Evolutionary conservation across 2,888 invertebrate genomes (phyloP).

Genomic region (Dendrolimus pini): DNA sequence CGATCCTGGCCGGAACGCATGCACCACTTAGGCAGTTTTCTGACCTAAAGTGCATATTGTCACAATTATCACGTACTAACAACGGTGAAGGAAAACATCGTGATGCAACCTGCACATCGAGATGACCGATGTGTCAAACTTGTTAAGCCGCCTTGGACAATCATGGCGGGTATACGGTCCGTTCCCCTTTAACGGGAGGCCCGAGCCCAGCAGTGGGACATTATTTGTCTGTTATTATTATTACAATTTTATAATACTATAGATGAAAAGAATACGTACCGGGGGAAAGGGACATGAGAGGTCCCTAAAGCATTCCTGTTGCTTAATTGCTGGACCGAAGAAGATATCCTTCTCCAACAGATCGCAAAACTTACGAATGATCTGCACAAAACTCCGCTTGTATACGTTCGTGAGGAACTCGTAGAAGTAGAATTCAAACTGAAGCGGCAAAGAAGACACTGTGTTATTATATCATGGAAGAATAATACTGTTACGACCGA

Average conservation of each 20-base stretch:
- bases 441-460: neutral
- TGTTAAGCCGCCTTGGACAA: too few relatives aligned
- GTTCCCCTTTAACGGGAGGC: too few relatives aligned
- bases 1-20: too few relatives aligned
- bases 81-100: too few relatives aligned
- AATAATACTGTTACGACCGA: too few relatives aligned
- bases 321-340: slow-evolving; percentile 18
- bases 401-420: slow-evolving; percentile 14
- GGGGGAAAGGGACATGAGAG: slow-evolving; percentile 19
- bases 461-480: neutral
- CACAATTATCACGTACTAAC: too few relatives aligned
- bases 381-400: slow-evolving; percentile 12
- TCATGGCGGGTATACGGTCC: too few relatives aligned
- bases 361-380: slow-evolving; percentile 21
- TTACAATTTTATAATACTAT: neutral
- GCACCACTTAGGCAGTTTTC: too few relatives aligned
- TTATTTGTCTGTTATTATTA: neutral
- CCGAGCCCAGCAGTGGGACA: too few relatives aligned
- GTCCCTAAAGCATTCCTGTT: slow-evolving; percentile 7
- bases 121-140: too few relatives aligned
- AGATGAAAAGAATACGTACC: slow-evolving; percentile 8
- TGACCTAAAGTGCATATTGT: too few relatives aligned
- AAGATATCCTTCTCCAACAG: slow-evolving; percentile 19
- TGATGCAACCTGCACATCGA: too few relatives aligned
- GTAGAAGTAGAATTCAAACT: slow-evolving; percentile 12